Evolutionary conservation across 2,888 invertebrate species (phyloP).

Genomic region (Augochlorella aurata): DNA sequence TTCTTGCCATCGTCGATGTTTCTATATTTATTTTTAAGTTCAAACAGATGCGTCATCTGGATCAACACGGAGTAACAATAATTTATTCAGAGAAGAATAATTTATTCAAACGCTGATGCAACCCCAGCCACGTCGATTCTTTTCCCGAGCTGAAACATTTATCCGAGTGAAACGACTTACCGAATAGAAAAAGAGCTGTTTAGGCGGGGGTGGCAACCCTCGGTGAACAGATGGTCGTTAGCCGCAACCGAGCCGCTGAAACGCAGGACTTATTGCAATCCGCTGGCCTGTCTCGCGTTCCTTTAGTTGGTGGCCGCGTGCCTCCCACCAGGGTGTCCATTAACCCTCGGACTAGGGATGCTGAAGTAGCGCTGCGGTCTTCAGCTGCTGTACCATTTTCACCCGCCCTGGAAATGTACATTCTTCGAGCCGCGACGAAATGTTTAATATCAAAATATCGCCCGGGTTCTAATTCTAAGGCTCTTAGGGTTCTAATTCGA

Average conservation of each 20-base stretch:
- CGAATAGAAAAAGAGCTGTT: slow-evolving; percentile 3
- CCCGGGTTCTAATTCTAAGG: too few relatives aligned
- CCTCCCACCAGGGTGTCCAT: slow-evolving; percentile 28
- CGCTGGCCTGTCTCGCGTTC: slow-evolving; percentile 9
- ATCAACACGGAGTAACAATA: neutral
- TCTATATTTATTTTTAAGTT: too few relatives aligned
- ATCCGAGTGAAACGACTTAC: neutral
- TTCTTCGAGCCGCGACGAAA: too few relatives aligned
- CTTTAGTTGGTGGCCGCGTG: slow-evolving; percentile 3
- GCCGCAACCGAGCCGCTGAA: neutral
- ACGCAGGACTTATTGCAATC: slow-evolving; percentile 36
- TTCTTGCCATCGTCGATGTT: too few relatives aligned
- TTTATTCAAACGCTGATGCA: neutral
- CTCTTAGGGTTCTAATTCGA: too few relatives aligned
- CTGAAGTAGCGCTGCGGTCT: neutral
- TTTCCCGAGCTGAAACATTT: neutral
- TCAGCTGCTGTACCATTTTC: neutral
- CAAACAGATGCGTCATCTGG: too few relatives aligned
- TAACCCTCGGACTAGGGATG: neutral
- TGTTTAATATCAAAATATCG: too few relatives aligned
- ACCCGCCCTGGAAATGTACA: neutral
- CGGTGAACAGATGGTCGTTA: slow-evolving; percentile 16
- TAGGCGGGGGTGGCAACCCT: neutral
- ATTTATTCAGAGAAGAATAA: neutral
- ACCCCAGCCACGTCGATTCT: neutral